A percentile compares a stretch with the other conserved stretches of the same genome.
Conservation (phyloP, 1,140 invertebrate species). For the Pseudoatta argentina region DNA sequence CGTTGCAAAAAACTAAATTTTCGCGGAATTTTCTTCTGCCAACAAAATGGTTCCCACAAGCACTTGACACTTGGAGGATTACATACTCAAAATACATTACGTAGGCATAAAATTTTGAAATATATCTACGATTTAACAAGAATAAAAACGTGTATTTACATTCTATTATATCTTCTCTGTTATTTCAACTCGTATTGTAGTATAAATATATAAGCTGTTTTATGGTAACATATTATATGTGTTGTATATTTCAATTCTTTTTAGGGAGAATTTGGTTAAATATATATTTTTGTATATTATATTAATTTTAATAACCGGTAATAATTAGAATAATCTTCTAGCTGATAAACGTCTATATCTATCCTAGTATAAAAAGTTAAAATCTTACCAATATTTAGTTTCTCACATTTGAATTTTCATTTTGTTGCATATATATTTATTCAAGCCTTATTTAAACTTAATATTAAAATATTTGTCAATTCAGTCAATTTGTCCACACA, state of each 20-base stretch:
- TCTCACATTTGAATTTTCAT: not conserved
- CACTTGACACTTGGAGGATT: conserved; percentile 9
- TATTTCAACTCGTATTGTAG: not conserved
- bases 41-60: not conserved
- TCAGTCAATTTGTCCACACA: not conserved
- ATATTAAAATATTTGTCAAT: not conserved
- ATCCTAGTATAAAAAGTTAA: not conserved
- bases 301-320: not conserved
- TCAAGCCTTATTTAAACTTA: not conserved
- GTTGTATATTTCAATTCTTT: not conserved
- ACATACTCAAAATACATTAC: not conserved
- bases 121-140: not conserved
- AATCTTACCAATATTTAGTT: not conserved
- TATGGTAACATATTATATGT: not conserved
- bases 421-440: not conserved
- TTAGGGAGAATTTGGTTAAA: not conserved
- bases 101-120: not conserved
- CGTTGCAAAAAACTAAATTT: not conserved
- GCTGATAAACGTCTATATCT: not conserved
- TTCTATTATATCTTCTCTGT: not conserved
- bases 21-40: not conserved
- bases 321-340: not conserved
- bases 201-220: not conserved
- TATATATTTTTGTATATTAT: not conserved
- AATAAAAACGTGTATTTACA: not conserved